phyloP scores from a whole-genome alignment of 2,797 vertebrate species.

The Pterois miles region DNA sequence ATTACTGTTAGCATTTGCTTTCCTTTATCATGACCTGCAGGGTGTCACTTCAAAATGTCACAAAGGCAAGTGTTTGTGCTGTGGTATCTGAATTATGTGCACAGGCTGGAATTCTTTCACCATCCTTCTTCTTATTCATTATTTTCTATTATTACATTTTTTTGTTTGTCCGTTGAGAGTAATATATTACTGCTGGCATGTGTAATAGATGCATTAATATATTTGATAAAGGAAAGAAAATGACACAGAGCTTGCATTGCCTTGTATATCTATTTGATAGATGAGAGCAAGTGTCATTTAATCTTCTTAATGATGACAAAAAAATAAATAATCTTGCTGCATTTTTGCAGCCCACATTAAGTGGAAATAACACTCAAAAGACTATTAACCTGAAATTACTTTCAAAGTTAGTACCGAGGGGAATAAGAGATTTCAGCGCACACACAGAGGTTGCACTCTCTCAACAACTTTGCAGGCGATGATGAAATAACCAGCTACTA shows the following conservation, averaged over 20 bases:
- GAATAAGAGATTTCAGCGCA: constrained; percentile 67
- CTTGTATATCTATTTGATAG: constrained; percentile 43
- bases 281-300: constrained; percentile 44
- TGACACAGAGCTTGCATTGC: constrained; percentile 26
- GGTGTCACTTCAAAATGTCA: constrained; percentile 16
- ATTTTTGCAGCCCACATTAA: constrained; percentile 36
- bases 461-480: constrained; percentile 67
- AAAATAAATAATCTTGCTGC: constrained; percentile 44
- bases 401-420: constrained; percentile 60
- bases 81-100: constrained; percentile 14
- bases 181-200: constrained; percentile 21
- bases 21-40: constrained; percentile 55
- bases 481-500: constrained; percentile 76
- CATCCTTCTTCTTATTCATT: constrained; percentile 3
- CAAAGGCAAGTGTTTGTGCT: constrained; percentile 12
- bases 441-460: constrained; percentile 68
- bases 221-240: constrained; percentile 40
- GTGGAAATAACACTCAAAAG: constrained; percentile 49
- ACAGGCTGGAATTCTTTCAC: not conserved
- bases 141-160: constrained; percentile 10
- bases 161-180: constrained; percentile 12
- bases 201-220: constrained; percentile 39
- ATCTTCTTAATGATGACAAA: constrained; percentile 59
- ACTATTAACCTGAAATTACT: constrained; percentile 72
- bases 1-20: constrained; percentile 48